These are phyloP conservation scores for Epizoanthus illoricatus DNA, from an alignment of 92 coral and sea anemone genomes.

Conservation along the genomic window DNA sequence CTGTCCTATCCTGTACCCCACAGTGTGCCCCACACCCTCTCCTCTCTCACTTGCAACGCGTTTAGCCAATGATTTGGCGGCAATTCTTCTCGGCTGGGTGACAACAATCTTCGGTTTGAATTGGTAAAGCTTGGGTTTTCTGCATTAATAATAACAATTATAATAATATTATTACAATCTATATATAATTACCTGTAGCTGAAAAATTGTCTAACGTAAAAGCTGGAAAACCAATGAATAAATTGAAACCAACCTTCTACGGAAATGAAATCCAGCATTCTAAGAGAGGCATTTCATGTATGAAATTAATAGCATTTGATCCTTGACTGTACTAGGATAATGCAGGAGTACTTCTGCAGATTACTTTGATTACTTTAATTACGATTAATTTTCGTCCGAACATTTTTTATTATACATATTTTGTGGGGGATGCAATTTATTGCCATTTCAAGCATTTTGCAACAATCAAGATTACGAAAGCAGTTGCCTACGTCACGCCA, in stretches of 20 bases:
- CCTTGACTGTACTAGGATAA: background rate
- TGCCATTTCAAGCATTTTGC: too few species aligned
- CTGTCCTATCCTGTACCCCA: conserved; percentile 22
- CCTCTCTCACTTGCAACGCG: conserved; percentile 30
- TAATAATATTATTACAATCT: background rate
- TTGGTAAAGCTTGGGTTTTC: conserved; percentile 3
- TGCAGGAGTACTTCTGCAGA: background rate
- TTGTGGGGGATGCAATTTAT: too few species aligned
- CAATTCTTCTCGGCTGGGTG: background rate
- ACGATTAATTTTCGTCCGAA: too few species aligned
- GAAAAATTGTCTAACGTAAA: too few species aligned
- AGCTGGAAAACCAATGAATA: too few species aligned
- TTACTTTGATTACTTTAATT: too few species aligned
- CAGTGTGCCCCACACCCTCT: background rate
- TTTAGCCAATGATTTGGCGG: conserved; percentile 24
- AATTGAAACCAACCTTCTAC: too few species aligned
- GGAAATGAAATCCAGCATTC: too few species aligned
- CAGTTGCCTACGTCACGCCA: too few species aligned
- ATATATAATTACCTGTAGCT: background rate
- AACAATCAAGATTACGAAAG: too few species aligned
- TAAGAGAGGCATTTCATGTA: too few species aligned
- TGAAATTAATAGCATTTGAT: background rate
- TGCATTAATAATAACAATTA: background rate
- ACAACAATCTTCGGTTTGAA: conserved; percentile 26
- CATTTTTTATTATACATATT: too few species aligned